A percentile compares a stretch with the other conserved stretches of the same genome.
These are phyloP conservation scores for Phrynocephalus forsythii DNA, from an alignment of 2,797 vertebrate species.

Conservation along the genomic window DNA sequence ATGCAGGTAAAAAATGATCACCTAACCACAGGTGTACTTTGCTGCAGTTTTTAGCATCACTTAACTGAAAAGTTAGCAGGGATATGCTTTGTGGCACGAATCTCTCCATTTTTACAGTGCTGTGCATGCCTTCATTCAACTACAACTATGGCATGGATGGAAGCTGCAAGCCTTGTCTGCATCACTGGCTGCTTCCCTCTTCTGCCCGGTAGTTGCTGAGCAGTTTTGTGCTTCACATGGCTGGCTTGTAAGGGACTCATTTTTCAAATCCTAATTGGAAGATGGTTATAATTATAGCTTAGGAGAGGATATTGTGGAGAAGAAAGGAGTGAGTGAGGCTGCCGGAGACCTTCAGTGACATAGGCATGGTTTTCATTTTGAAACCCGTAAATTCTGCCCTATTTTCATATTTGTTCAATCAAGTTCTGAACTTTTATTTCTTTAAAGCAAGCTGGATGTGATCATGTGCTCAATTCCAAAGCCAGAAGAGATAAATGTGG, in stretches of 20 bases:
- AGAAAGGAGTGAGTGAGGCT: conserved; percentile 48
- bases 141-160: neutral
- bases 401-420: conserved; percentile 66
- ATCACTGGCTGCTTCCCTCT: neutral
- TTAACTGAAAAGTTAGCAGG: neutral
- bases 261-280: conserved; percentile 31
- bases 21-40: neutral
- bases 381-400: conserved; percentile 57
- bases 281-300: conserved; percentile 40
- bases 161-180: neutral
- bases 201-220: no score
- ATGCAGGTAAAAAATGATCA: neutral
- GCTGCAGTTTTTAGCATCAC: neutral
- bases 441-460: conserved; percentile 97
- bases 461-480: conserved; percentile 98
- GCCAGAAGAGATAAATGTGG: conserved; percentile 98
- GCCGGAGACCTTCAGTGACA: conserved; percentile 41
- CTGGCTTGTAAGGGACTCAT: neutral
- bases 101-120: neutral
- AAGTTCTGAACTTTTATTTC: conserved; percentile 72
- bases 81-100: neutral
- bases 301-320: conserved; percentile 40
- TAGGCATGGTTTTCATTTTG: conserved; percentile 59
- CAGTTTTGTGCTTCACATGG: conserved; percentile 17
- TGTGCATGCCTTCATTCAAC: neutral